phyloP scores from a whole-genome alignment of 2,888 invertebrate species.

The Lithophane leautieri region DNA sequence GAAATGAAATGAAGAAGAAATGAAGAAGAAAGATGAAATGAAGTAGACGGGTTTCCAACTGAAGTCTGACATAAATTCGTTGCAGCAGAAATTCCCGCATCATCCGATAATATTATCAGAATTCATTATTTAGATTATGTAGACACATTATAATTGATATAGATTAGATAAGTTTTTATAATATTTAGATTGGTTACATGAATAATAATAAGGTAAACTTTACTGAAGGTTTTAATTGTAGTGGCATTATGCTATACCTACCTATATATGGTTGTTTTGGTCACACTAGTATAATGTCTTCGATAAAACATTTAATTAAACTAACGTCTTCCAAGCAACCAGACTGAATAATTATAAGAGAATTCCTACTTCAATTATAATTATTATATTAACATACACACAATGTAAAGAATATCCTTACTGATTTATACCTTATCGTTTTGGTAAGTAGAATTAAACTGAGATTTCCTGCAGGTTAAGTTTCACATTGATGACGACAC shows the following conservation, averaged over 20 bases:
- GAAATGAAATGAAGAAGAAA: too few relatives aligned
- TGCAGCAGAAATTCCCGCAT: slow-evolving; percentile 71
- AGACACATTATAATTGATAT: slow-evolving; percentile 38
- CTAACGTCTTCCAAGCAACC: slow-evolving; percentile 1
- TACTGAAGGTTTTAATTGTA: slow-evolving; percentile 3
- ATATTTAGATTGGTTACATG: slow-evolving; percentile 30
- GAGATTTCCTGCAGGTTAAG: slow-evolving; percentile 87
- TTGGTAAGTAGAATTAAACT: not conserved
- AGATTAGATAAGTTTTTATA: slow-evolving; percentile 39
- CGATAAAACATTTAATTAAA: not conserved
- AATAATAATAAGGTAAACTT: slow-evolving; percentile 33
- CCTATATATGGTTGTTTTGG: not conserved
- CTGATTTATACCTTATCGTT: not conserved
- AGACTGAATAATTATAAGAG: not conserved
- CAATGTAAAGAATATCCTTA: not conserved
- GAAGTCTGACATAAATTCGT: slow-evolving; percentile 61
- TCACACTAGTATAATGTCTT: too few relatives aligned
- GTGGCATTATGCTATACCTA: not conserved
- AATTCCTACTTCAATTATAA: not conserved
- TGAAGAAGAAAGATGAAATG: too few relatives aligned
- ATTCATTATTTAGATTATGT: slow-evolving; percentile 78
- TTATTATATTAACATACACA: not conserved
- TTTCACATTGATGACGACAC: slow-evolving; percentile 96
- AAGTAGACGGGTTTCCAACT: slow-evolving; percentile 77
- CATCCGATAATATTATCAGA: slow-evolving; percentile 80